These are phyloP conservation scores for Archaeoteleia sp. DNA, from an alignment of 2,888 invertebrate genomes.

Conservation along the genomic window DNA sequence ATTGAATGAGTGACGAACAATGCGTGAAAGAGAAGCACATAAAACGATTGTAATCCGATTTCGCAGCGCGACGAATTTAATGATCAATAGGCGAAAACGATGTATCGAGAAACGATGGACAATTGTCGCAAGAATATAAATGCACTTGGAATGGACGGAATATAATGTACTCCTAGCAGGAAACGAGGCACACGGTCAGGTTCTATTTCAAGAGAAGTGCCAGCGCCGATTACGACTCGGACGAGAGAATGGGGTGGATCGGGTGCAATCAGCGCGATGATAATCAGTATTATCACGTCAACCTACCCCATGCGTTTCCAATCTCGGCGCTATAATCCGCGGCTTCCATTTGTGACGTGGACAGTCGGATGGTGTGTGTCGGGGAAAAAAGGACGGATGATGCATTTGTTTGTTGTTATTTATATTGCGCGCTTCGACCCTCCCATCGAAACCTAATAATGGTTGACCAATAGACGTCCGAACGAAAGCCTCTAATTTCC, in stretches of 20 bases:
- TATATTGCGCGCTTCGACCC: conserved; percentile 33
- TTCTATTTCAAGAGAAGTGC: conserved; percentile 41
- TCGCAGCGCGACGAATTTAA: conserved; percentile 33
- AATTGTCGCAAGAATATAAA: conserved; percentile 28
- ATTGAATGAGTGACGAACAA: conserved; percentile 28
- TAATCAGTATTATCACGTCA: conserved; percentile 71
- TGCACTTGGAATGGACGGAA: conserved; percentile 16
- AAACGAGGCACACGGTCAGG: conserved; percentile 31
- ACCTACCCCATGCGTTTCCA: conserved; percentile 57
- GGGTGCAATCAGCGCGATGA: conserved; percentile 70
- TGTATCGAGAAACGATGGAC: conserved; percentile 8
- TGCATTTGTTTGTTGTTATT: conserved; percentile 59
- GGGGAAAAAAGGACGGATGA: conserved; percentile 34
- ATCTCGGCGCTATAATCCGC: conserved; percentile 64
- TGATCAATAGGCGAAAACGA: conserved; percentile 33
- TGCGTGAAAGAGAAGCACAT: conserved; percentile 34
- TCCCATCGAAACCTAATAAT: conserved; percentile 23
- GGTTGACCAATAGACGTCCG: conserved; percentile 13
- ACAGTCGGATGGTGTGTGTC: conserved; percentile 50
- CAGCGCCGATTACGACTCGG: conserved; percentile 18
- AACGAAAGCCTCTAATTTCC: conserved; percentile 28
- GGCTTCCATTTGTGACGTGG: conserved; percentile 65
- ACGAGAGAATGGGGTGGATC: conserved; percentile 45
- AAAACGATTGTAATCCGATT: conserved; percentile 46
- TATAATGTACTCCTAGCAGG: conserved; percentile 36